Conservation (phyloP, 2,888 invertebrate species). For the Elegia similella region DNA sequence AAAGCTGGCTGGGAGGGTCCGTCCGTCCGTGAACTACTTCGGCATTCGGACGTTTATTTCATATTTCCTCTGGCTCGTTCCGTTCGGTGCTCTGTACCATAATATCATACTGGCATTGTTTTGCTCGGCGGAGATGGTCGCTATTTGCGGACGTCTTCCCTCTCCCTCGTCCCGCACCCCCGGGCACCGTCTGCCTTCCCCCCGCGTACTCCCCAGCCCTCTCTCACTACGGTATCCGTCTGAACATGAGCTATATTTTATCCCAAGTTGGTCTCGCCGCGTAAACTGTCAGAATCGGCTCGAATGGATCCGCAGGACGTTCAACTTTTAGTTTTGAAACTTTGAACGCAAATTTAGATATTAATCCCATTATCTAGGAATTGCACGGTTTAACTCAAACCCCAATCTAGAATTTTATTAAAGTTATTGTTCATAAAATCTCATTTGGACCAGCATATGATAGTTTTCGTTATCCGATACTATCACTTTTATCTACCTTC, state of each 20-base stretch:
- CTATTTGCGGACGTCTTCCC: constrained; percentile 74
- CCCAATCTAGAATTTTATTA: neutral
- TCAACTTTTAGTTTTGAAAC: constrained; percentile 69
- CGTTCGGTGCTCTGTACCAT: constrained; percentile 55
- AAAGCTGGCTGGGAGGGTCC: neutral
- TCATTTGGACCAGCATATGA: no score
- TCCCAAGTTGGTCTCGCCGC: constrained; percentile 72
- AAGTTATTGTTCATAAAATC: neutral
- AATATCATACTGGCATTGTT: constrained; percentile 78
- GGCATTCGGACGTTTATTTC: constrained; percentile 21
- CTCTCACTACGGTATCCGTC: constrained; percentile 67
- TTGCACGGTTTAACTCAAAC: neutral
- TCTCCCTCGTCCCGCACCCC: constrained; percentile 30
- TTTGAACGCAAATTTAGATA: constrained; percentile 29
- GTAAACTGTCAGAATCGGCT: constrained; percentile 77
- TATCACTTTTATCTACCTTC: no score
- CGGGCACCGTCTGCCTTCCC: constrained; percentile 32
- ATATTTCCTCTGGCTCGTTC: constrained; percentile 40
- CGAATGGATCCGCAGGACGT: constrained; percentile 66
- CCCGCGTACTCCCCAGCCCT: constrained; percentile 35
- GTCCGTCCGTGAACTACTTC: neutral
- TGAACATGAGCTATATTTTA: constrained; percentile 79
- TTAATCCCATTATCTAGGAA: neutral
- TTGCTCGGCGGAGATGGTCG: constrained; percentile 72
- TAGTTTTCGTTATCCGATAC: no score